Evolutionary conservation across 2,888 invertebrate genomes (phyloP), one percentile per base, ranked within the genome.

Genomic region (Encarsia formosa): DNA sequence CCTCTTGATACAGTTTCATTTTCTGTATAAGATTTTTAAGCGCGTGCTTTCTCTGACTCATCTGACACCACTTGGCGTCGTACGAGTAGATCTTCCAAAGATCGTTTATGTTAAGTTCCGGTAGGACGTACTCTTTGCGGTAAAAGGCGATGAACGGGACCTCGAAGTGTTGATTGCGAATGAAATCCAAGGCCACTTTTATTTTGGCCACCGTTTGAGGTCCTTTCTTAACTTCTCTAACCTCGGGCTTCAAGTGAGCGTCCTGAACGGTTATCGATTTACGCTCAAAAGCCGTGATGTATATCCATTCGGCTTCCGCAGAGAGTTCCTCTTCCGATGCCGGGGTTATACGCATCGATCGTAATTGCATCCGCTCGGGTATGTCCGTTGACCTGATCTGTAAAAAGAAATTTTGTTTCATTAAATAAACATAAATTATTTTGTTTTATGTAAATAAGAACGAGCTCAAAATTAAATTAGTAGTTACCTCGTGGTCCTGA

Each of bases 81-180:
- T 82, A 93, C 67, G 90, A 88, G 76, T 94, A 98, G n/a, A 99
- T 89, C 70, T 90, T 92, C 99, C 99, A 99, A 24, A 99, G 77
- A 69, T 99, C 98, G 65, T 92, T 92, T 46, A 96, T 92, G 61
- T 86, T 91, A 19, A 99, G 76, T 66, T 97, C 96, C 0, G 95
- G 94, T 65, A 91, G 88, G 0, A 98, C 93, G 65, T 95, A 95
- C 73, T 99, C 99, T 74, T 99, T 99, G 22, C 98, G 83, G 71
- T 99, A 99, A 75, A 96, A 97, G 0, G 95, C 94, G 64, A 99
- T 99, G 74, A 99, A 99, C 0, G 99, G 98, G 35, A 98, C 96
- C 77, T 99, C 98, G 60, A 95, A 79, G 41, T 91, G 87, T 67
- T 96, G 92, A 71, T 95, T 96, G 34, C 97, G 78, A 85, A 99